Evolutionary conservation across 2,797 vertebrate genomes (phyloP).

Genomic region (Mus minutoides): DNA sequence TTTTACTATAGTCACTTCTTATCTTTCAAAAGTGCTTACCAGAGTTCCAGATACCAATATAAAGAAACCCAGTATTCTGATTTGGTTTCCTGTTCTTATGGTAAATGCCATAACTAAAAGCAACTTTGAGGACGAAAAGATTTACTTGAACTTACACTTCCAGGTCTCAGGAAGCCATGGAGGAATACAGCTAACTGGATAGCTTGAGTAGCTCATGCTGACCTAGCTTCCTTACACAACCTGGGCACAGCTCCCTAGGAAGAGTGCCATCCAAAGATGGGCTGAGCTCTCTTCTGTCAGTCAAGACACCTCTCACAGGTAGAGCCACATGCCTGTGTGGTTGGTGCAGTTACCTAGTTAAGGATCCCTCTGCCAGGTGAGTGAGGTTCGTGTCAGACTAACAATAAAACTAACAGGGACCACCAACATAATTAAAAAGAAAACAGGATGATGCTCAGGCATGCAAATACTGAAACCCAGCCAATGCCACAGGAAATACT

Average conservation of each 20-base stretch:
- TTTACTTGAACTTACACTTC: background rate
- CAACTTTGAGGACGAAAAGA: background rate
- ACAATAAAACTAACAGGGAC: background rate
- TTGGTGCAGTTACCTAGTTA: background rate
- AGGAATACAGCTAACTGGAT: background rate
- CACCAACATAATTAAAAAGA: background rate
- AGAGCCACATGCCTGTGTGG: background rate
- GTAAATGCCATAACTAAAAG: background rate
- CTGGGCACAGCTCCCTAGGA: background rate
- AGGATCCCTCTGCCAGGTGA: background rate
- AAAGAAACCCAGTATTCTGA: background rate
- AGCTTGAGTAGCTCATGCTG: background rate
- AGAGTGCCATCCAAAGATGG: background rate
- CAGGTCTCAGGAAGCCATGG: background rate
- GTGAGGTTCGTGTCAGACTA: background rate
- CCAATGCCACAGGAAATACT: background rate
- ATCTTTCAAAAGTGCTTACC: background rate
- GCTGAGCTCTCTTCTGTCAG: background rate
- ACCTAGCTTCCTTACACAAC: background rate
- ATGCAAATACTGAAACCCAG: conserved; percentile 15
- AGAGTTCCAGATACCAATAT: conserved; percentile 15
- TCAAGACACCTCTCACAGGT: background rate
- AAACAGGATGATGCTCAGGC: background rate
- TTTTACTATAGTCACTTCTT: background rate
- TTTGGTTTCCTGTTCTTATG: background rate